These are phyloP conservation scores for Xenopus borealis DNA, from an alignment of 2,113 vertebrate species.

Conservation along the genomic window DNA sequence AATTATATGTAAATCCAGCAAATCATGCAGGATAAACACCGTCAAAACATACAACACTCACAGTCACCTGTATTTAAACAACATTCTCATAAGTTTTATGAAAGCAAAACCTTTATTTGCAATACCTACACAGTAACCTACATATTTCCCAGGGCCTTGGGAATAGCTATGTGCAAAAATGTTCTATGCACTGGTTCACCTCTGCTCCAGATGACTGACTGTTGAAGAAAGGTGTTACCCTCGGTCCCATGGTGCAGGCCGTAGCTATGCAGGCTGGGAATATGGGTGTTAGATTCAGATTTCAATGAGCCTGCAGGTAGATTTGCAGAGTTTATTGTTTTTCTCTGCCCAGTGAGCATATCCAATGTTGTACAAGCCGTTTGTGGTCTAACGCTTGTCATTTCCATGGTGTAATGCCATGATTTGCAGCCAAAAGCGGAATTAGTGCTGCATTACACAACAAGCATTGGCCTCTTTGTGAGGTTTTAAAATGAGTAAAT, in stretches of 20 bases:
- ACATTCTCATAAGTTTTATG: too few relatives aligned
- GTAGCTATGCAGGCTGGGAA: constrained; percentile 1
- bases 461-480: constrained; percentile 21
- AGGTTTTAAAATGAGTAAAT: constrained; percentile 35
- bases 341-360: constrained; percentile 26
- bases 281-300: constrained; percentile 11
- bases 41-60: too few relatives aligned
- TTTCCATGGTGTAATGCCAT: constrained; percentile 17
- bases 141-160: constrained; percentile 2
- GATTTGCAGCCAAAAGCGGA: constrained; percentile 29
- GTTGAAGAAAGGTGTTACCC: constrained; percentile 32
- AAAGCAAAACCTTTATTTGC: too few relatives aligned
- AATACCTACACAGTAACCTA: too few relatives aligned
- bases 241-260: background rate
- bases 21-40: too few relatives aligned
- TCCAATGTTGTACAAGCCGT: constrained; percentile 14
- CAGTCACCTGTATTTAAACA: too few relatives aligned
- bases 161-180: constrained; percentile 15
- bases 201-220: constrained; percentile 28
- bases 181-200: constrained; percentile 22
- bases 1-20: too few relatives aligned
- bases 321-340: constrained; percentile 23
- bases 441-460: constrained; percentile 35
- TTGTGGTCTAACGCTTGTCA: constrained; percentile 26
- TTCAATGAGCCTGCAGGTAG: background rate